Evolutionary conservation across 92 coral and sea anemone genomes (phyloP), one percentile per base, ranked within the genome.

Genomic region (Anthopleura xanthogrammica): DNA sequence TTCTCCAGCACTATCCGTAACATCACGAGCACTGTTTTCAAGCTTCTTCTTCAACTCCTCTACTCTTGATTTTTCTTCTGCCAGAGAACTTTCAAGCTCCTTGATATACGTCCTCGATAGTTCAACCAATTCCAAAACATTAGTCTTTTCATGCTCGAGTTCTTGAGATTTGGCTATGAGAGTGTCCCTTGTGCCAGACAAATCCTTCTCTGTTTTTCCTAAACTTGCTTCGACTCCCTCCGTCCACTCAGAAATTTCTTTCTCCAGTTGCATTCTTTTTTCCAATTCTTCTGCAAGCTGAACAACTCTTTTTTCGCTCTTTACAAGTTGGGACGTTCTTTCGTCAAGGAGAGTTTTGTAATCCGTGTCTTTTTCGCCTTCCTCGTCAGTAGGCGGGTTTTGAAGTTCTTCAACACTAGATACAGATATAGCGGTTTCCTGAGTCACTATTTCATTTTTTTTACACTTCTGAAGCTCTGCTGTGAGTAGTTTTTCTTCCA

Each of bases 251-350:
- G 94, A 90, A 52, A 94, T 85, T 55, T 92, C 93, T 78, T 92
- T 87, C 71, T 97, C 98, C 16, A 90, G 86, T 14, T 91, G 84
- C 16, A 92, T 75, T 70, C 97, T 85, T 20, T 89, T 85, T 57
- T 95, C 90, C 60, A 97, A 86, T 82, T 97, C 99, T 60, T 97
- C 96, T 6, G 96, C 96, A 16, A 97, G 86, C 58, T 90, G 93
- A 3, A 97, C 76, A n/a, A 97, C 97, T 52, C 94, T 91, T 72
- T 89, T 83, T 56, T 97, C 96, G 60, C 98, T 97, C 17, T 75
- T 81, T 52, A 82, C 82, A 12, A 92, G 91, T 60, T 87, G 85
- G 17, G 81, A 72, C 1, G 89, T 78, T 54, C 74, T 75, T 52
- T 89, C 90, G 52, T 87, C 92, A 58, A 83, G 86, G 52, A 79